These are phyloP conservation scores for Pantherophis alleghaniensis DNA, from an alignment of 2,797 vertebrate species.

Conservation along the genomic window DNA sequence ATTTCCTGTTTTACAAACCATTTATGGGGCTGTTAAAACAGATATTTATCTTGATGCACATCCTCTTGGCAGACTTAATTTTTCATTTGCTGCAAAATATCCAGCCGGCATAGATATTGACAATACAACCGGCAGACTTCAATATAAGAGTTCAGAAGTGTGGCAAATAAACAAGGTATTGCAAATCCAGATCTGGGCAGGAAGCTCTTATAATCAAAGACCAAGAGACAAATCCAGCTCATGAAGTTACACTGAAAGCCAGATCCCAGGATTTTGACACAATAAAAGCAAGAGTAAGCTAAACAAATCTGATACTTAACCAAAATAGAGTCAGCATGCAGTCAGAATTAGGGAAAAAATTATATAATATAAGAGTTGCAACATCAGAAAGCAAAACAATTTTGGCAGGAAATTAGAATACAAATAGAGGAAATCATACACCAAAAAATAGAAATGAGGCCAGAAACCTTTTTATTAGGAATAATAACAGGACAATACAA, in stretches of 20 bases:
- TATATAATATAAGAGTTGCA: conserved; percentile 49
- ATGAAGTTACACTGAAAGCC: conserved; percentile 19
- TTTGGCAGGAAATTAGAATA: too few relatives aligned
- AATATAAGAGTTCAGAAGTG: not conserved
- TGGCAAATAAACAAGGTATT: not conserved
- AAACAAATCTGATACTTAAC: conserved; percentile 50
- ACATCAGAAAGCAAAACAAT: too few relatives aligned
- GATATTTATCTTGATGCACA: conserved; percentile 64
- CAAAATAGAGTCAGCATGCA: not conserved
- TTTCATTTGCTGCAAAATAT: conserved; percentile 57
- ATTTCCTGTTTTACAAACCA: conserved; percentile 70
- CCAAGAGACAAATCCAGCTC: not conserved
- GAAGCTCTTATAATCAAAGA: conserved; percentile 26
- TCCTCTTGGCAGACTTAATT: conserved; percentile 59
- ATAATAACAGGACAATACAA: too few relatives aligned
- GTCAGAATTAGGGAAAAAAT: conserved; percentile 9
- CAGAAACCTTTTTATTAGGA: too few relatives aligned
- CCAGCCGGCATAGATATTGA: not conserved
- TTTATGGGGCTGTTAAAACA: conserved; percentile 62
- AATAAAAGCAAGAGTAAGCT: conserved; percentile 46
- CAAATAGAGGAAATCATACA: too few relatives aligned
- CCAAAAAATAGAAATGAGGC: too few relatives aligned
- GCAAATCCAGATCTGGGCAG: conserved; percentile 1
- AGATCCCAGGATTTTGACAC: conserved; percentile 48
- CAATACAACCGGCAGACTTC: conserved; percentile 41